Evolutionary conservation across 2,113 vertebrate genomes (phyloP).

Genomic region (Spermophilus dauricus): DNA sequence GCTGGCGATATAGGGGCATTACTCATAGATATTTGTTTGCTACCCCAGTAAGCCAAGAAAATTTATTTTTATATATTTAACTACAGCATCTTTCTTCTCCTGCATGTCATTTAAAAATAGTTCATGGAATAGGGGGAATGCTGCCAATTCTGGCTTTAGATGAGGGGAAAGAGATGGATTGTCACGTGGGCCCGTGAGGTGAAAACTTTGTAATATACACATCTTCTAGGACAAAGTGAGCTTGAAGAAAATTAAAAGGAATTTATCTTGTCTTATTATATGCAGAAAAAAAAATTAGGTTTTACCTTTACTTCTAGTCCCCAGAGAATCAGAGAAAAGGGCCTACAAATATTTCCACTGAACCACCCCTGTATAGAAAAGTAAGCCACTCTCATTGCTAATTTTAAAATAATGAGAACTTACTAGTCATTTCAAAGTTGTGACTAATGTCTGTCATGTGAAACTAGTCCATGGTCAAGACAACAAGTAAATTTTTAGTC

Average conservation of each 20-base stretch:
- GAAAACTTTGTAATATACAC: not conserved
- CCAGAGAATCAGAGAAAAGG: not conserved
- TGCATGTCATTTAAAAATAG: constrained; percentile 77
- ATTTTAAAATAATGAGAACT: not conserved
- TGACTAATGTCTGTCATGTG: not conserved
- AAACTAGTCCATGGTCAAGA: not conserved
- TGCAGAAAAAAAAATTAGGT: not conserved
- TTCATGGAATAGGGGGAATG: constrained; percentile 42
- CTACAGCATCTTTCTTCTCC: constrained; percentile 76
- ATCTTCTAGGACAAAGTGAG: constrained; percentile 69
- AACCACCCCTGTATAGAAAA: not conserved
- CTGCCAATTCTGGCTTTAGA: constrained; percentile 65
- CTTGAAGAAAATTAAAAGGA: constrained; percentile 49
- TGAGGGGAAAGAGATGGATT: constrained; percentile 39
- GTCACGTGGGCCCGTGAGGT: not conserved
- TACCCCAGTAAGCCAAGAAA: constrained; percentile 82
- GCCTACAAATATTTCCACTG: not conserved
- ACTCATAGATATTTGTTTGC: constrained; percentile 87
- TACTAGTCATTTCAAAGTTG: constrained; percentile 12
- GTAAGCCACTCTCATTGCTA: not conserved
- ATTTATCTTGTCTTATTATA: not conserved
- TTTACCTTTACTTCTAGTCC: not conserved
- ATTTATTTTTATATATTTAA: constrained; percentile 87
- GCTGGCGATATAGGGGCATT: constrained; percentile 83
- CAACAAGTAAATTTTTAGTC: constrained; percentile 25